Percentiles rank a stretch among this genome's conserved stretches.
Evolutionary conservation across 1,140 invertebrate species (phyloP).

Genomic region (Elymnias hypermnestra): DNA sequence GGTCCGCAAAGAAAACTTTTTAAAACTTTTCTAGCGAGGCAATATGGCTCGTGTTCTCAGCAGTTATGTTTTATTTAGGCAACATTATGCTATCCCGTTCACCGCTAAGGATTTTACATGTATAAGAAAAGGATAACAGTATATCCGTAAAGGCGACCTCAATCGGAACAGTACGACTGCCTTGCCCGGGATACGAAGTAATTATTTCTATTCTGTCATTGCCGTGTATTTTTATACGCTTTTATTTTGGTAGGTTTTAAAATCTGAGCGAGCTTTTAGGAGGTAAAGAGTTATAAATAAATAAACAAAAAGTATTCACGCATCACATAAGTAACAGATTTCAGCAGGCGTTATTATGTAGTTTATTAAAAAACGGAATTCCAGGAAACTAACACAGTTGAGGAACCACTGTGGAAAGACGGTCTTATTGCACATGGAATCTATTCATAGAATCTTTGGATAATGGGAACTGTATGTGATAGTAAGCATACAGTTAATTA

Average conservation of each 20-base stretch:
- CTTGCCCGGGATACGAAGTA: constrained; percentile 73
- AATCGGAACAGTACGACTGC: constrained; percentile 45
- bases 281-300: constrained; percentile 8
- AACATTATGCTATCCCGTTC: constrained; percentile 57
- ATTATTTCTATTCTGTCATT: constrained; percentile 75
- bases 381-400: no score
- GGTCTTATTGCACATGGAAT: no score
- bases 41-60: constrained; percentile 76
- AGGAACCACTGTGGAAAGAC: no score
- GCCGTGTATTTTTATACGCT: constrained; percentile 67
- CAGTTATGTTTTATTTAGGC: constrained; percentile 75
- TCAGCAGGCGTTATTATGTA: no score
- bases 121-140: constrained; percentile 39
- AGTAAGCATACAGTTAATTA: no score
- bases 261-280: constrained; percentile 19
- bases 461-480: no score
- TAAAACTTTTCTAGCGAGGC: constrained; percentile 77
- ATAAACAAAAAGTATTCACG: constrained; percentile 4
- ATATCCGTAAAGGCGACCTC: constrained; percentile 30
- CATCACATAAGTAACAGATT: no score
- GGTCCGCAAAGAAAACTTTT: constrained; percentile 77
- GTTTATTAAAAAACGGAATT: no score
- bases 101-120: constrained; percentile 17
- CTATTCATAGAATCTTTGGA: no score
- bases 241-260: constrained; percentile 46